These are phyloP conservation scores for Notothenia rossii DNA, from an alignment of 2,113 vertebrate genomes.

Conservation along the genomic window DNA sequence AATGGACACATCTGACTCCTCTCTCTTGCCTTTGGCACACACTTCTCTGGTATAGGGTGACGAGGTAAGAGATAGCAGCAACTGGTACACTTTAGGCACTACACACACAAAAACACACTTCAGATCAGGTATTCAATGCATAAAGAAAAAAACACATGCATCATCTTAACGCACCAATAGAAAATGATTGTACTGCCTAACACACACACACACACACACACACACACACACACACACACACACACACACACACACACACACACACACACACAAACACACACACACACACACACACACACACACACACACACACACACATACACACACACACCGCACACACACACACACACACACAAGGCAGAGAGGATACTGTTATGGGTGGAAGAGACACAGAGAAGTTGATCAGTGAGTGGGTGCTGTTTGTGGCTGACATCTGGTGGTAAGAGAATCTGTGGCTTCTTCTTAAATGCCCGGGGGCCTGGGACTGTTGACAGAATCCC, in stretches of 20 bases:
- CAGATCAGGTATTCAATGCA: background rate
- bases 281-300: slow-evolving; percentile 38
- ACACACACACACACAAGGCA: slow-evolving; percentile 35
- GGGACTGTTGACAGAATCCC: slow-evolving; percentile 63
- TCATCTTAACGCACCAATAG: slow-evolving; percentile 14
- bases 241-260: slow-evolving; percentile 35
- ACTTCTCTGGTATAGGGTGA: slow-evolving; percentile 47
- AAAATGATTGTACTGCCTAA: slow-evolving; percentile 18
- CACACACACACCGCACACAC: slow-evolving; percentile 18
- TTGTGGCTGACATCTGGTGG: slow-evolving; percentile 82
- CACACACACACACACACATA: slow-evolving; percentile 36
- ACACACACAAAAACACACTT: slow-evolving; percentile 29
- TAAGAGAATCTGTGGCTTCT: slow-evolving; percentile 79
- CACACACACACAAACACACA: slow-evolving; percentile 38
- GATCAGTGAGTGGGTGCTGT: slow-evolving; percentile 52
- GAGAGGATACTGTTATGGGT: too few relatives aligned
- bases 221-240: slow-evolving; percentile 19
- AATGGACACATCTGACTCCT: slow-evolving; percentile 39
- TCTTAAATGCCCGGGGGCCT: slow-evolving; percentile 58
- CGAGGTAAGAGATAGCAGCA: slow-evolving; percentile 51
- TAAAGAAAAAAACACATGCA: background rate
- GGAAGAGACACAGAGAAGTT: too few relatives aligned
- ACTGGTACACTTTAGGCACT: slow-evolving; percentile 26
- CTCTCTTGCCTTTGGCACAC: slow-evolving; percentile 39
- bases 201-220: slow-evolving; percentile 34